Evolutionary conservation across 2,888 invertebrate genomes (phyloP).

Genomic region (Drosophila hamatofila): DNA sequence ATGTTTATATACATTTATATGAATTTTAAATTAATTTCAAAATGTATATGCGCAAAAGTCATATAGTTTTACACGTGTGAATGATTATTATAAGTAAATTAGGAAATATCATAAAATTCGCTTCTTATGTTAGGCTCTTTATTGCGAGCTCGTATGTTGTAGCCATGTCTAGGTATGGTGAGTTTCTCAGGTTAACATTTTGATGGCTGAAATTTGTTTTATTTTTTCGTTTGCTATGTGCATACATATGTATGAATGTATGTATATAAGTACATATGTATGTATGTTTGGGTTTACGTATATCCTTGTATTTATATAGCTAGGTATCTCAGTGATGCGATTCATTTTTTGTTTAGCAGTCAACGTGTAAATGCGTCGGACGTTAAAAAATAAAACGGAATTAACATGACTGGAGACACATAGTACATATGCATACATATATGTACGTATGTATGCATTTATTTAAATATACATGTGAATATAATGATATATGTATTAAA

Average conservation of each 20-base stretch:
- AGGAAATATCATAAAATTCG: constrained; percentile 21
- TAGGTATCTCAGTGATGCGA: constrained; percentile 11
- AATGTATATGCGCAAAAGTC: constrained; percentile 2
- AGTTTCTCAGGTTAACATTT: constrained; percentile 67
- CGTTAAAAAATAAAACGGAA: neutral
- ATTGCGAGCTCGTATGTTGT: constrained; percentile 35
- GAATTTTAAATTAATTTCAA: constrained; percentile 32
- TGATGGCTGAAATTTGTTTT: constrained; percentile 44
- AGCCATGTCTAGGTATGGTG: constrained; percentile 54
- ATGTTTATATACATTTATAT: neutral
- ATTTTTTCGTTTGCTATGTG: constrained; percentile 18
- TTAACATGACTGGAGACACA: neutral
- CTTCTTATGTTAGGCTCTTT: constrained; percentile 15
- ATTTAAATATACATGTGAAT: neutral
- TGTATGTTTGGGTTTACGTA: neutral
- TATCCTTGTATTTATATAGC: constrained; percentile 7
- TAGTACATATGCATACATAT: neutral
- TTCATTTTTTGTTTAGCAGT: constrained; percentile 27
- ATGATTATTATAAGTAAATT: neutral
- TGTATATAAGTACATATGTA: neutral
- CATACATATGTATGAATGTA: neutral
- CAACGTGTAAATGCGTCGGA: constrained; percentile 28
- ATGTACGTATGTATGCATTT: neutral
- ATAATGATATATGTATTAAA: neutral
- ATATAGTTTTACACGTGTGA: neutral